A percentile compares a stretch with the other conserved stretches of the same genome.
Evolutionary conservation across 2,888 invertebrate species (phyloP).

Genomic region (Lagria hirta): DNA sequence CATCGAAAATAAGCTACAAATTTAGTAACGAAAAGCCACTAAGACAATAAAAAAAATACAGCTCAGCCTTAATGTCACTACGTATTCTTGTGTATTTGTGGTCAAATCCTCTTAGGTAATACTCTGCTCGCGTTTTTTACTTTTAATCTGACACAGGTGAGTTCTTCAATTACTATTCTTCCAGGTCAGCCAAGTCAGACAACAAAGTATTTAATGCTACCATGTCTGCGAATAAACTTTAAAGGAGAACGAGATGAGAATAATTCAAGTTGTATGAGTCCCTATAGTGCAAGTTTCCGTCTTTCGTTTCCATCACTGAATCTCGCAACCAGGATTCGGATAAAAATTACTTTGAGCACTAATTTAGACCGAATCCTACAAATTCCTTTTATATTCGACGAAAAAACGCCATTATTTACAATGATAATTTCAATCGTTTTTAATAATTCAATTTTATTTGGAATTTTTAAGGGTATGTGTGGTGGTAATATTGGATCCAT

Average conservation of each 20-base stretch:
- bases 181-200: slow-evolving; percentile 40
- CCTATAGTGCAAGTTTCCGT: slow-evolving; percentile 34
- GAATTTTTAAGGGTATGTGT: background rate
- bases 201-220: slow-evolving; percentile 48
- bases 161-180: too few species aligned
- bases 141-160: slow-evolving; percentile 2
- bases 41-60: too few species aligned
- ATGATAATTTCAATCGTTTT: slow-evolving; percentile 3
- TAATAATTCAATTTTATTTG: too few species aligned
- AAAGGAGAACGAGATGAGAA: slow-evolving; percentile 46
- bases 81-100: too few species aligned
- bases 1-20: too few species aligned
- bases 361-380: slow-evolving; percentile 16
- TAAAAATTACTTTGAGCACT: slow-evolving; percentile 29
- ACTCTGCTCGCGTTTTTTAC: too few species aligned
- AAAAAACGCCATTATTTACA: slow-evolving; percentile 8
- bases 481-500: slow-evolving; percentile 1
- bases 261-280: slow-evolving; percentile 40
- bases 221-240: slow-evolving; percentile 43
- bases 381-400: too few species aligned
- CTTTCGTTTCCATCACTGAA: slow-evolving; percentile 19
- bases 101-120: too few species aligned
- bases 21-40: too few species aligned
- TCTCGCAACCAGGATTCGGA: slow-evolving; percentile 23
- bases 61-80: too few species aligned